Percentiles rank a stretch among this genome's conserved stretches.
phyloP scores from a whole-genome alignment of 2,888 invertebrate genomes.

The Tanypteryx hageni region DNA sequence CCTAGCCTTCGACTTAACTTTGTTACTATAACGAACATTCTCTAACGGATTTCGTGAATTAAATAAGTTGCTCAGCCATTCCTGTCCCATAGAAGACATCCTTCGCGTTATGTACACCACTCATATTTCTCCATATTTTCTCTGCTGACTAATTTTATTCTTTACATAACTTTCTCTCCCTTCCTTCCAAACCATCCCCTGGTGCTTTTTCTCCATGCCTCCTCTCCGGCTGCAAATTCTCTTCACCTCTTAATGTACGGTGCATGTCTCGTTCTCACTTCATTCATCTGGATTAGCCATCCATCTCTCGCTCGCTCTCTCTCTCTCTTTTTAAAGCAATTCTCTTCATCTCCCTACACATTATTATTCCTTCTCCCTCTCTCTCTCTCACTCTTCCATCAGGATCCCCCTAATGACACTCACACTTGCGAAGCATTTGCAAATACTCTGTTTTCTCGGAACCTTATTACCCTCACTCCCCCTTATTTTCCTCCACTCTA shows the following conservation, averaged over 20 bases:
- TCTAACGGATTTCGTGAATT: too few species aligned
- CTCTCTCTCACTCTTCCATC: background rate
- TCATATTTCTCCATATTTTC: too few species aligned
- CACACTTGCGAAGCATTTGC: background rate
- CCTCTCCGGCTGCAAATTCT: constrained; percentile 14
- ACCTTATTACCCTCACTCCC: background rate
- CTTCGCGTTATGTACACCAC: too few species aligned
- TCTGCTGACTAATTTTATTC: too few species aligned
- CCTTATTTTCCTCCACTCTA: background rate
- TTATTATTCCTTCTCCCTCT: background rate
- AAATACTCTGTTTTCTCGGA: background rate
- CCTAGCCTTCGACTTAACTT: too few species aligned
- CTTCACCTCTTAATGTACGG: constrained; percentile 5
- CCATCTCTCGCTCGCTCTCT: background rate
- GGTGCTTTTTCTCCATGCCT: too few species aligned
- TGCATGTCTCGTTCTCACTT: background rate
- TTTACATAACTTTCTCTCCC: too few species aligned
- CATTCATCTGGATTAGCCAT: constrained; percentile 40
- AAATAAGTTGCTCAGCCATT: too few species aligned
- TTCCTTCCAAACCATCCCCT: too few species aligned
- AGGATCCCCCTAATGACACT: background rate
- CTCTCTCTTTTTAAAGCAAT: too few species aligned
- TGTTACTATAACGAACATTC: too few species aligned
- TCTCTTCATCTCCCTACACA: background rate
- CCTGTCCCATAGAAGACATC: too few species aligned